Base-by-base conservation (phyloP, 1,140 invertebrate genomes). In the Tetragnatha versicolor region DNA sequence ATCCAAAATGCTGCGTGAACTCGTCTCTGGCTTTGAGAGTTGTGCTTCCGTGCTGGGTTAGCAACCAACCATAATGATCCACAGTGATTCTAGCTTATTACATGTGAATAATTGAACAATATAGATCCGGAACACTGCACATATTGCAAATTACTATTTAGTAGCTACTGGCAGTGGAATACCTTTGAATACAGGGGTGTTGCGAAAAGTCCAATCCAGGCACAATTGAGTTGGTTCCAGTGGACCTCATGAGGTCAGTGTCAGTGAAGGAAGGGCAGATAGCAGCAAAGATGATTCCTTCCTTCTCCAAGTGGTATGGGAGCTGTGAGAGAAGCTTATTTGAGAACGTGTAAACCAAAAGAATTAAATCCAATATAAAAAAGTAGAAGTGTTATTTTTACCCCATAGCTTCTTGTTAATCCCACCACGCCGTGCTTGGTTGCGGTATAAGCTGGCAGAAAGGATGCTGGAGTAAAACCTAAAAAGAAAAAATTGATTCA, bases 371-470 rank as follows among this genome's bases (percentile, higher is more conserved):
- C 17, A n/a, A 20, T 47, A n/a, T 0, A 20, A 17, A 0, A 10
- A 0, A 20, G 17, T 47, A 47, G 0, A 47, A 6, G 17, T 47
- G 17, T 47, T 7, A 55, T 3, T 7, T 7, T 72, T 29, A 79
- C 78, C 2, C 78, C 91, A 82, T 91, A 92, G 58, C 91, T 90
- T 82, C 91, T 88, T 1, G 91, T 93, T 47, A 92, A 89, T 42
- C 91, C 92, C 47, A 92, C 89, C 31, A 93, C 89, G 2, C 91
- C 92, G 81, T 92, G 91, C 84, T 93, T 93, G 1, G 92, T 92
- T 1, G 91, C 92, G 0, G 90, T 90, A 84, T 93, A 93, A 58
- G 92, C 91, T 4, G 92, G 92, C 14, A 89, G 10, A 6, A 27
- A 20, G 0, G 49, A 49, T 20, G 14, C 29, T 42, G 69, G 69